A percentile compares a stretch with the other conserved stretches of the same genome.
phyloP scores from a whole-genome alignment of 2,113 vertebrate species.

The Ceyx melanurus region DNA sequence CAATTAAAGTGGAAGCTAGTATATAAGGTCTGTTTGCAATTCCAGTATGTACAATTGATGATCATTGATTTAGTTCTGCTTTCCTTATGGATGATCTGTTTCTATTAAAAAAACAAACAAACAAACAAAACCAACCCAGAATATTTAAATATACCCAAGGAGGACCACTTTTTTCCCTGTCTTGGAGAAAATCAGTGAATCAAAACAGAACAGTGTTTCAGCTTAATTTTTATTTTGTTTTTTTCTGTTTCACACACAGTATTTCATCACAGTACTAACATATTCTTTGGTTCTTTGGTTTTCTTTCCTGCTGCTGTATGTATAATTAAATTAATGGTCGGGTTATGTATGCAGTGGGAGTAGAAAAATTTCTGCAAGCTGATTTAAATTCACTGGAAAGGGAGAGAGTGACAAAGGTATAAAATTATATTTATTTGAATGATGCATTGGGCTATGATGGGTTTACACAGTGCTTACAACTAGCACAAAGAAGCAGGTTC shows the following conservation, averaged over 20 bases:
- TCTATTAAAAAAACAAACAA: not conserved
- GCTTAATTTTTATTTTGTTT: not conserved
- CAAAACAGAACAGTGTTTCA: not conserved
- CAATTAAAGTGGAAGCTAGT: not conserved
- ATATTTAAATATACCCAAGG: not conserved
- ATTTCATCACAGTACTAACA: not conserved
- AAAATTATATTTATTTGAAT: slow-evolving; percentile 61
- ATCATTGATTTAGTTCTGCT: not conserved
- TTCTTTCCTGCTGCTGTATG: not conserved
- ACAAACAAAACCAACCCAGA: no score
- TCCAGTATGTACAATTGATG: not conserved
- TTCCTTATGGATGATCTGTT: not conserved
- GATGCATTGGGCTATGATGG: slow-evolving; percentile 17
- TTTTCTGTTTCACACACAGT: not conserved
- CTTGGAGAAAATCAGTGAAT: not conserved
- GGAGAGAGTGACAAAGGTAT: slow-evolving; percentile 9
- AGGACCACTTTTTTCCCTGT: not conserved
- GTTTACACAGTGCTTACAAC: slow-evolving; percentile 61
- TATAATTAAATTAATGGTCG: slow-evolving; percentile 19
- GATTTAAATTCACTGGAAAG: slow-evolving; percentile 45
- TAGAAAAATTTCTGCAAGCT: slow-evolving; percentile 15
- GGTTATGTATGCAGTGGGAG: not conserved
- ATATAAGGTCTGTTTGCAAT: not conserved
- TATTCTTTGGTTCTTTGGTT: not conserved
- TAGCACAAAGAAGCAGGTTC: slow-evolving; percentile 57